Evolutionary conservation across 2,113 vertebrate species (phyloP).

Genomic region (Pelobates fuscus): DNA sequence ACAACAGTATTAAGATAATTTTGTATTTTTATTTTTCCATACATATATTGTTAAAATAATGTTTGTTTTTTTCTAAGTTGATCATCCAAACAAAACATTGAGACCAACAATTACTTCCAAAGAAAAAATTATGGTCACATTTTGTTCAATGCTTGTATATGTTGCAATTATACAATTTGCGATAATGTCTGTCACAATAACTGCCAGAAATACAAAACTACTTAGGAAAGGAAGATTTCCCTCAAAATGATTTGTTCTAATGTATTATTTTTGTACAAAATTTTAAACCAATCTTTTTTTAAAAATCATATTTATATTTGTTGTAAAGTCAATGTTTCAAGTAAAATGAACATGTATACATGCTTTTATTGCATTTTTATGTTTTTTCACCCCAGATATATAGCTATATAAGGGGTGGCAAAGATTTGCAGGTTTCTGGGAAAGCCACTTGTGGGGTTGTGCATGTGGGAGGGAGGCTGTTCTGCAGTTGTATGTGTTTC

Average conservation of each 20-base stretch:
- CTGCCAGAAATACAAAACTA: constrained; percentile 30
- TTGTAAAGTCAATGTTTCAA: constrained; percentile 73
- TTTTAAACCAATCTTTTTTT: constrained; percentile 75
- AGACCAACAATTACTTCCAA: constrained; percentile 28
- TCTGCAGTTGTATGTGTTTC: too few relatives aligned
- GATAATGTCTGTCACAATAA: neutral
- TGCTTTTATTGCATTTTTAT: too few relatives aligned
- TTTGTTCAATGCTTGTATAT: neutral
- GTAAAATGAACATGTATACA: constrained; percentile 63
- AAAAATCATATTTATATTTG: constrained; percentile 84
- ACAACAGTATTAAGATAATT: constrained; percentile 51
- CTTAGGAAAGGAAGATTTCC: constrained; percentile 58
- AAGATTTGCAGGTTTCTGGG: too few relatives aligned
- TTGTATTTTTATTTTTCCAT: constrained; percentile 4
- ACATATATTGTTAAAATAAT: constrained; percentile 28
- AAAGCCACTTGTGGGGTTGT: too few relatives aligned
- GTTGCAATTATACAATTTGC: constrained; percentile 3
- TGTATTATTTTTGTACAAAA: constrained; percentile 89
- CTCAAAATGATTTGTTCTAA: constrained; percentile 62
- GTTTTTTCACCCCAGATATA: too few relatives aligned
- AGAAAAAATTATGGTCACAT: neutral
- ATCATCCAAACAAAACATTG: constrained; percentile 9
- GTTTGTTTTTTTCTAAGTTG: constrained; percentile 23
- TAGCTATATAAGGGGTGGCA: too few relatives aligned
- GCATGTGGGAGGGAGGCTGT: too few relatives aligned